Base-by-base conservation (phyloP, 2,113 vertebrate genomes). In the Polypterus senegalus region DNA sequence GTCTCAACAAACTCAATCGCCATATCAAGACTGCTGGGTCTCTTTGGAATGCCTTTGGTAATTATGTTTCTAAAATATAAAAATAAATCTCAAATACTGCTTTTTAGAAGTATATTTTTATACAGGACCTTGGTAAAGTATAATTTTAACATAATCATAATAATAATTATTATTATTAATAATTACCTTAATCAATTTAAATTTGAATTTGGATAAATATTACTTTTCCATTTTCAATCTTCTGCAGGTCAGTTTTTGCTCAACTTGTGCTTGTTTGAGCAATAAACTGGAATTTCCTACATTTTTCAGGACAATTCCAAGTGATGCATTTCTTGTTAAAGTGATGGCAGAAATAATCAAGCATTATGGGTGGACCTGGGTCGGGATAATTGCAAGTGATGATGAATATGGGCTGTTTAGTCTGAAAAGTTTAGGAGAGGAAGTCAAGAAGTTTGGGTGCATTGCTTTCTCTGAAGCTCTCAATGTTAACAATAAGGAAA, bases 341-440 rank as follows among this genome's bases (percentile, higher is more conserved):
- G 27, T 27, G 27, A 27, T 27, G 27, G 27, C 27, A 27, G 27
- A 27, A 27, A 27, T 27, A 27, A 27, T 27, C 27, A 27, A 27
- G 27, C 27, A 27, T 27, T 27, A 27, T 27, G 27, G 27, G 27
- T 27, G 27, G 27, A 27, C 27, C 1, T 27, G 27, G 27, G 27
- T 27, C 27, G 27, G 27, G 27, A 27, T 27, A 27, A 49, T 60
- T 5, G 59, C 5, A 46, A 49, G 46, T n/a, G 45, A 60, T 46
- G 59, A 60, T 6, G 59, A 60, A 6, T 60, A 60, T 46, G 59
- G 59, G 9, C 46, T 8, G 48, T 47, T 46, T 60, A 45, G n/a
- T 55, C 6, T 10, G 5, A 55, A 55, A 27, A 55, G 10, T 5
- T 55, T 55, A 11, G 9, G 10, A 11, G 54, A 55, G 9, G 54